Base-by-base conservation (phyloP, 2,797 vertebrate genomes). In the Chaetodon trifasciatus region DNA sequence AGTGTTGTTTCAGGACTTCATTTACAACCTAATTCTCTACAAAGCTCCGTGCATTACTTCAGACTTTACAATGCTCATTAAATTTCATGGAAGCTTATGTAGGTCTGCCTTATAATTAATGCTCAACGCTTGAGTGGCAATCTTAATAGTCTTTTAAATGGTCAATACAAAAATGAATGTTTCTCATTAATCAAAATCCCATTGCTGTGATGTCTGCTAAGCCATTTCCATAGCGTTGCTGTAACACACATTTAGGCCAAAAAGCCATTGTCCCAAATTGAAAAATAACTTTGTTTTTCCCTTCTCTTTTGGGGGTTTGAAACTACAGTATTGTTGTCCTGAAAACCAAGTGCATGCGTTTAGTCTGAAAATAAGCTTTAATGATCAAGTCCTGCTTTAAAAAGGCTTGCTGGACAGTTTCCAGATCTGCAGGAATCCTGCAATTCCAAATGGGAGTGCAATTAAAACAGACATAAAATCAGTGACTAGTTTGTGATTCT, bases 71-170 rank as follows among this genome's bases (percentile, higher is more conserved):
- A 80, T 93, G 88, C 90, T 95, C 91, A 94, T 94, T 95, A 93
- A 92, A 95, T 95, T 93, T 94, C 90, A 95, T 87, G 88, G 90
- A 92, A 90, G 92, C 93, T 94, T 93, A 94, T 92, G 86, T 83
- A 84, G 78, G 80, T 75, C 88, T 88, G 84, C 50, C 77, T 93
- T 89, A 91, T 95, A 95, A 95, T 95, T 94, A 94, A 94, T 93
- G 92, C 76, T 95, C 83, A 94, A 93, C 77, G 92, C 92, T 92
- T 93, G 88, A 94, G 87, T 92, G 92, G 81, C 91, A 92, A 90
- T 94, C 88, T 93, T 95, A 94, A 94, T 95, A 91, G 94, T 87
- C 89, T 93, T 95, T 94, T 94, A 92, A 92, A 91, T 88, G 92
- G 88, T 94, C 92, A 95, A 89, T 91, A 91, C 87, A 90, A 87